Conservation (phyloP, 2,113 vertebrate genomes). For the Pelobates fuscus region DNA sequence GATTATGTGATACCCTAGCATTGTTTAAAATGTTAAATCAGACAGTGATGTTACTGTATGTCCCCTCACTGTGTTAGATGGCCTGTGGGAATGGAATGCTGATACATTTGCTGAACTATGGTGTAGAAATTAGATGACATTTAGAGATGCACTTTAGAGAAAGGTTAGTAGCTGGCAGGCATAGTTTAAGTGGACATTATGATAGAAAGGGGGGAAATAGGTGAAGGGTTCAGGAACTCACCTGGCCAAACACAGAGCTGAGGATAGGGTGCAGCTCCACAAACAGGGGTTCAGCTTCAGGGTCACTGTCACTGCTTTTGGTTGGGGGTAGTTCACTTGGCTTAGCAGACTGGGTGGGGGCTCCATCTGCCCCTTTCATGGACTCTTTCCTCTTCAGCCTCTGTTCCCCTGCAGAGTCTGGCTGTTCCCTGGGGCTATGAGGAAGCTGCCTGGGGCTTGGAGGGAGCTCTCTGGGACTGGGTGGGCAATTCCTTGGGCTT, state of each 20-base stretch:
- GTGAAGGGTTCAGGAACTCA: slow-evolving; percentile 62
- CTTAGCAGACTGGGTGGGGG: not conserved
- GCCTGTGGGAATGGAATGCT: no score
- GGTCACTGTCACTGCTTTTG: slow-evolving; percentile 62
- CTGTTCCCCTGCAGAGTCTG: slow-evolving; percentile 55
- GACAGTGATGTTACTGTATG: no score
- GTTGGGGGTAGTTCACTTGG: slow-evolving; percentile 49
- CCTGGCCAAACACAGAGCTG: slow-evolving; percentile 94
- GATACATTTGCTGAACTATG: no score
- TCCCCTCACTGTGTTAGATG: no score
- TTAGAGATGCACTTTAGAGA: no score
- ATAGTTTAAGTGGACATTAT: no score
- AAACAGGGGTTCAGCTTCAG: slow-evolving; percentile 76
- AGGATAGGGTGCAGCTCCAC: slow-evolving; percentile 84
- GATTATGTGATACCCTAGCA: no score
- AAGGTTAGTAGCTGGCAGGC: no score
- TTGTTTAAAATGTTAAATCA: no score
- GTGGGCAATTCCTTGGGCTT: slow-evolving; percentile 43
- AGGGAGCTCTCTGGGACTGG: slow-evolving; percentile 55
- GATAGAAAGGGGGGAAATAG: no score
- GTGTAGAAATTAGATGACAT: no score
- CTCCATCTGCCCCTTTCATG: slow-evolving; percentile 19
- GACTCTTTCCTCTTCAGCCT: slow-evolving; percentile 32
- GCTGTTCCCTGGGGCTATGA: slow-evolving; percentile 56
- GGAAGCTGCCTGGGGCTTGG: slow-evolving; percentile 59